Conservation (phyloP, 2,113 vertebrate genomes). For the Corythornis madagascariensis region DNA sequence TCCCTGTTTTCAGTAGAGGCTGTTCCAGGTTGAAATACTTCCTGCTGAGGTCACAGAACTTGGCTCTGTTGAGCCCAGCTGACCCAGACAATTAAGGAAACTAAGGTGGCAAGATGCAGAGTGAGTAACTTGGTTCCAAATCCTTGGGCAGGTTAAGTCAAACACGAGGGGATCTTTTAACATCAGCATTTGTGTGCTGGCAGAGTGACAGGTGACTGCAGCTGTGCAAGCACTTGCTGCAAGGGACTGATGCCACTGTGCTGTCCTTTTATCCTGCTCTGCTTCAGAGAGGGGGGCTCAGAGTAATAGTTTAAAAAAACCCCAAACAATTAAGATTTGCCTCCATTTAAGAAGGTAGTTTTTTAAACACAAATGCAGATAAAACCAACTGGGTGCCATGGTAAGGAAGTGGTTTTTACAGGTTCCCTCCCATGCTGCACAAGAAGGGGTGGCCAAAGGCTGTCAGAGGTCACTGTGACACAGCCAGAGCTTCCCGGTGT, state of each 20-base stretch:
- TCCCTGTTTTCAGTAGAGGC: background rate
- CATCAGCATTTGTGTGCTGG: background rate
- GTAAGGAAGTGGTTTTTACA: background rate
- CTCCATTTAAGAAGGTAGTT: background rate
- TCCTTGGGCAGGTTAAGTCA: background rate
- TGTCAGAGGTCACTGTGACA: fast-evolving
- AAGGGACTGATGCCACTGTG: background rate
- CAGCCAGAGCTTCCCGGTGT: fast-evolving
- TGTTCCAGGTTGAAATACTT: background rate
- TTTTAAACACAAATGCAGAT: background rate
- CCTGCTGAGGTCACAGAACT: background rate
- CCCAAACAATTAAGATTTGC: background rate
- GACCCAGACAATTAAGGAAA: background rate
- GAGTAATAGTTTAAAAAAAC: background rate
- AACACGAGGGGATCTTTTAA: background rate
- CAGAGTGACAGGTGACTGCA: background rate
- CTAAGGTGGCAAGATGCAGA: fast-evolving
- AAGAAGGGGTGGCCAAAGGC: background rate
- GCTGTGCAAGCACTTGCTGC: background rate
- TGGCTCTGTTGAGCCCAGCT: background rate
- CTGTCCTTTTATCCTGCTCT: background rate
- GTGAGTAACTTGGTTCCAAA: background rate
- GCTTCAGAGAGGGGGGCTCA: background rate
- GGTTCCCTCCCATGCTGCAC: fast-evolving
- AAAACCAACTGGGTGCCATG: background rate